A percentile compares a stretch with the other conserved stretches of the same genome.
Conservation (phyloP, 2,113 vertebrate species). For the Calidris pugnax region DNA sequence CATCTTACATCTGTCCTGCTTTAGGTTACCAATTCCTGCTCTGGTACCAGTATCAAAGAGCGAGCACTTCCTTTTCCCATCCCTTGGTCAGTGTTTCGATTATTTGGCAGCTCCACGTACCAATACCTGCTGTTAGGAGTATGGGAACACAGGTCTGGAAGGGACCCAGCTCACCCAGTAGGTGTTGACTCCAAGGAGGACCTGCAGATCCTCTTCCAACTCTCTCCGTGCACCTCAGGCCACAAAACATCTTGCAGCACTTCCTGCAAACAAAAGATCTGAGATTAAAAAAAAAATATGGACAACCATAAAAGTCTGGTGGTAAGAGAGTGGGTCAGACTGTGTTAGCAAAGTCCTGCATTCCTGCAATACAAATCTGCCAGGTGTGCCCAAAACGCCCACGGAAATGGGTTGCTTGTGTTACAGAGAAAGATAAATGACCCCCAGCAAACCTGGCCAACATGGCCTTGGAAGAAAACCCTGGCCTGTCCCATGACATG, state of each 20-base stretch:
- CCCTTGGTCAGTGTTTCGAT: background rate
- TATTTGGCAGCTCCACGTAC: background rate
- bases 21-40: background rate
- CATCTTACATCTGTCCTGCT: background rate
- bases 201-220: background rate
- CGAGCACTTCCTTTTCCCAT: background rate
- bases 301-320: background rate
- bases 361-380: background rate
- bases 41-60: background rate
- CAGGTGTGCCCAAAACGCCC: background rate
- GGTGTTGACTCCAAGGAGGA: background rate
- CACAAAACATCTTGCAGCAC: rapidly evolving
- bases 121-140: background rate
- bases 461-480: background rate
- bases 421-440: background rate
- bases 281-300: background rate
- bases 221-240: background rate
- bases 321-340: background rate
- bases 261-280: background rate
- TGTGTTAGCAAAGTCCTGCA: background rate
- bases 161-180: background rate
- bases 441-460: background rate
- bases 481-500: background rate
- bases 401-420: background rate
- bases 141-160: background rate